phyloP scores from a whole-genome alignment of 2,888 invertebrate species.

The Girardia tigrina region DNA sequence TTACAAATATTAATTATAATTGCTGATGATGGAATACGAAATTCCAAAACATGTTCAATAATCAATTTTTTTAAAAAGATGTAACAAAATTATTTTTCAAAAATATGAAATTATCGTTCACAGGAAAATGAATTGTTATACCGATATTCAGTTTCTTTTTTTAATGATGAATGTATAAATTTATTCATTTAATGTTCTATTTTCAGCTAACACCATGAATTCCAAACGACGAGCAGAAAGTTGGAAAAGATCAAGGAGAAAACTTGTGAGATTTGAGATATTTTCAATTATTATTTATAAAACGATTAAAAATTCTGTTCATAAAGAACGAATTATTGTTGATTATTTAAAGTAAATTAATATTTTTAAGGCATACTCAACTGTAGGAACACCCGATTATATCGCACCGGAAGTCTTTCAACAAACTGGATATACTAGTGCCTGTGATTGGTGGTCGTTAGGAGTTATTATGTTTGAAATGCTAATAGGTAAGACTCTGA shows the following conservation, averaged over 20 bases:
- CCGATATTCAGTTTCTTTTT: too few relatives aligned
- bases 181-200: conserved; percentile 24
- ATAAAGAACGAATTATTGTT: neutral
- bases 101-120: too few relatives aligned
- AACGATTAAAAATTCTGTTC: neutral
- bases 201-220: conserved; percentile 65
- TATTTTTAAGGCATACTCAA: conserved; percentile 54
- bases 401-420: conserved; percentile 92
- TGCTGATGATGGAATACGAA: too few relatives aligned
- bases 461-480: conserved; percentile 99
- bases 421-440: conserved; percentile 90
- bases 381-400: conserved; percentile 88
- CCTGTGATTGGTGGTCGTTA: conserved; percentile 98
- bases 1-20: too few relatives aligned
- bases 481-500: conserved; percentile 65
- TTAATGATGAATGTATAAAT: too few relatives aligned
- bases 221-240: conserved; percentile 93
- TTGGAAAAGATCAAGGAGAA: conserved; percentile 93
- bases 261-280: conserved; percentile 56
- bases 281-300: too few relatives aligned
- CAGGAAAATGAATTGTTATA: too few relatives aligned
- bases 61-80: too few relatives aligned
- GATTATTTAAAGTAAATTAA: neutral
- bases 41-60: too few relatives aligned
- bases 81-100: too few relatives aligned